Conservation (phyloP, 1,140 invertebrate species). For the Papilio aristodemus region DNA sequence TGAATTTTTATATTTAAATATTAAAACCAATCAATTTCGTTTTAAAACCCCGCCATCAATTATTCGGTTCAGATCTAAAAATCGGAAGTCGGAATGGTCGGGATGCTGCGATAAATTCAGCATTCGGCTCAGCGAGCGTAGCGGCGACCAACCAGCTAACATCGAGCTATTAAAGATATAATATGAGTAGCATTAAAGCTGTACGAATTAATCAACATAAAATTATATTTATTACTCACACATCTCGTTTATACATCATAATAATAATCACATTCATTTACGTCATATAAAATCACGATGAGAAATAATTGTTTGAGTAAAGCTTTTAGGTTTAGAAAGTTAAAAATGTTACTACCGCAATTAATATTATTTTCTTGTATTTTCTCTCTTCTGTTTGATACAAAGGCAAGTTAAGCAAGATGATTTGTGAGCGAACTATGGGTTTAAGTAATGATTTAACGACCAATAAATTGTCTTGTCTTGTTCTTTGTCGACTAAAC, state of each 20-base stretch:
- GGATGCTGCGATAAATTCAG: background rate
- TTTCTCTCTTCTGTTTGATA: background rate
- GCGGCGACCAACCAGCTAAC: background rate
- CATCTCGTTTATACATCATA: background rate
- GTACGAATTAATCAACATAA: background rate
- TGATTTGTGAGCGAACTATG: too few relatives aligned
- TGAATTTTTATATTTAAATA: constrained; percentile 10
- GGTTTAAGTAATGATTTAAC: too few relatives aligned
- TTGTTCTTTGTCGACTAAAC: too few relatives aligned
- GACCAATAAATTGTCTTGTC: too few relatives aligned
- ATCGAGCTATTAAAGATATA: background rate
- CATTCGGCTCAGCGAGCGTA: background rate
- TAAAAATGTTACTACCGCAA: background rate
- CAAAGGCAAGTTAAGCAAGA: background rate
- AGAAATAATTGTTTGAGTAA: too few relatives aligned
- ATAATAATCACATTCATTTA: background rate
- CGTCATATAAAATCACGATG: too few relatives aligned
- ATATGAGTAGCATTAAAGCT: background rate
- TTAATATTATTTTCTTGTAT: background rate
- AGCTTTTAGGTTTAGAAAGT: background rate
- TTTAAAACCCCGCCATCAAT: constrained; percentile 22
- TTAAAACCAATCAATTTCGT: constrained; percentile 10
- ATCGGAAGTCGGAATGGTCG: constrained; percentile 9
- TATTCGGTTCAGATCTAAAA: constrained; percentile 8
- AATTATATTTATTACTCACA: background rate